Conservation (phyloP, 30 jellyfish, hydroid and myxozoan genomes). For the Chrysaora quinquecirrha region DNA sequence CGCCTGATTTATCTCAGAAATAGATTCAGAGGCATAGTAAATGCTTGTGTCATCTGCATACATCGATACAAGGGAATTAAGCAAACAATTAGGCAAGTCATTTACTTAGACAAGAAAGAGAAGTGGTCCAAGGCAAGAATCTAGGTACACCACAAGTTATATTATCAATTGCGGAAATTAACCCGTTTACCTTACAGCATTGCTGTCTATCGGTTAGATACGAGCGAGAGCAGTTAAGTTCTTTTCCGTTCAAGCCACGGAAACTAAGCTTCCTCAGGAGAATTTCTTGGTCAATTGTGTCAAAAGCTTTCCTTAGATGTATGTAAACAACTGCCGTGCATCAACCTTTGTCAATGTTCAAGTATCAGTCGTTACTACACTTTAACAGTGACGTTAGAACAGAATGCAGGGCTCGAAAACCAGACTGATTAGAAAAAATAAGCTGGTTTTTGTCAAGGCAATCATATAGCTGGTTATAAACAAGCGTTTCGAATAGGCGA, state of each 20-base stretch:
- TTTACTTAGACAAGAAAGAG: too few species aligned
- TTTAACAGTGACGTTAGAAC: not conserved
- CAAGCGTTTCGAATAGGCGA: constrained; percentile 15
- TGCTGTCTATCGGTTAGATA: constrained; percentile 23
- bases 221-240: constrained; percentile 23
- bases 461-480: constrained; percentile 16
- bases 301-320: constrained; percentile 15
- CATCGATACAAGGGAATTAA: too few species aligned
- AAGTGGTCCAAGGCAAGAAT: too few species aligned
- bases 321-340: not conserved
- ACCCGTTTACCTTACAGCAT: constrained; percentile 33
- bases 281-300: constrained; percentile 24
- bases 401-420: too few species aligned
- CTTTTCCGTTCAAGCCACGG: not conserved
- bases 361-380: constrained; percentile 29
- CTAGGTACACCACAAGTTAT: too few species aligned
- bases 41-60: too few species aligned
- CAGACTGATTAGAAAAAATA: constrained; percentile 4
- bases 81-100: too few species aligned
- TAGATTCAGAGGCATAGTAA: too few species aligned
- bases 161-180: constrained; percentile 4
- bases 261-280: constrained; percentile 6
- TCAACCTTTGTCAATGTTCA: constrained; percentile 18
- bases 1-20: too few species aligned
- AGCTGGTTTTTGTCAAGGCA: constrained; percentile 19